Evolutionary conservation across 2,113 vertebrate genomes (phyloP).

Genomic region (Oryzias melastigma): DNA sequence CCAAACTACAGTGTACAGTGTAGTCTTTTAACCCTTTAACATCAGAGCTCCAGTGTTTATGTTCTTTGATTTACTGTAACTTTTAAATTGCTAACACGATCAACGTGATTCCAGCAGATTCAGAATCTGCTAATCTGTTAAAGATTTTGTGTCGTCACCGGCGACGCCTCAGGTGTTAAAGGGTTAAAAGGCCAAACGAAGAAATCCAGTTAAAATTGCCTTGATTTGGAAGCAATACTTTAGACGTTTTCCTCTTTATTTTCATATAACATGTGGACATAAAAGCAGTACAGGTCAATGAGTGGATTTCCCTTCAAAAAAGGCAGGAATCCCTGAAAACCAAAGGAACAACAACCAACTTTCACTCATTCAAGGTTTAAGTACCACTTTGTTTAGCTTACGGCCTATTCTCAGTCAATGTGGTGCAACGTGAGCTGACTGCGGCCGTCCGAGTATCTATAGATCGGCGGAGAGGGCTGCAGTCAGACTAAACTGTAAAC

Average conservation of each 20-base stretch:
- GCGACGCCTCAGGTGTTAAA: no score
- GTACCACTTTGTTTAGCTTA: constrained; percentile 68
- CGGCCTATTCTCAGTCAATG: constrained; percentile 67
- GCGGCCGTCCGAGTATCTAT: constrained; percentile 66
- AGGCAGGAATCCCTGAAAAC: constrained; percentile 40
- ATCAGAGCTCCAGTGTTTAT: no score
- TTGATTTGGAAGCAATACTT: neutral
- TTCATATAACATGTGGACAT: neutral
- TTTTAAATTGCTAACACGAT: no score
- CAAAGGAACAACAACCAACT: constrained; percentile 66
- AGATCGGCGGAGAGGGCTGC: constrained; percentile 53
- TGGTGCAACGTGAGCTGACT: constrained; percentile 64
- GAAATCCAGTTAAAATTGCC: no score
- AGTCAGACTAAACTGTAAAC: constrained; percentile 70
- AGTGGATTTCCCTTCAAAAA: constrained; percentile 41
- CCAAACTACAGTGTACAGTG: no score
- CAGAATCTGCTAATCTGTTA: no score
- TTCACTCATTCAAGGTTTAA: constrained; percentile 48
- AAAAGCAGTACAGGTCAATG: constrained; percentile 25
- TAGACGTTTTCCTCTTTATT: neutral
- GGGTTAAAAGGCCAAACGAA: no score
- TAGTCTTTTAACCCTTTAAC: no score
- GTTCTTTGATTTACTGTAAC: no score
- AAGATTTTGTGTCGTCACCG: no score
- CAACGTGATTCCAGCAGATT: no score